These are phyloP conservation scores for Octopus sinensis DNA, from an alignment of 1,140 invertebrate genomes.

Conservation along the genomic window DNA sequence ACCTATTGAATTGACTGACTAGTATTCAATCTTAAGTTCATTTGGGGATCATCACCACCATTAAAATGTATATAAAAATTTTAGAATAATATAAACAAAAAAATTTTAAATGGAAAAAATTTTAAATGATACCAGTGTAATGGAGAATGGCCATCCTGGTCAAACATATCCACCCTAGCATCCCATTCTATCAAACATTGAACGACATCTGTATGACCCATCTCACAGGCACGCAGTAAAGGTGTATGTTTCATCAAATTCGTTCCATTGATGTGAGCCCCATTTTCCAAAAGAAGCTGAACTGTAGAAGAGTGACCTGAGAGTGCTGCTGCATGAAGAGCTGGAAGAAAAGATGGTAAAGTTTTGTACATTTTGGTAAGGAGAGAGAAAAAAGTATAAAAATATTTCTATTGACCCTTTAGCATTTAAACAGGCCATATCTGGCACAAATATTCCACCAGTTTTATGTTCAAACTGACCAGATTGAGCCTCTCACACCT, in stretches of 20 bases:
- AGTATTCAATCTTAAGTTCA: too few species aligned
- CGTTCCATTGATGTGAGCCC: slow-evolving; percentile 48
- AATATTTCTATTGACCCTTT: too few species aligned
- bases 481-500: too few species aligned
- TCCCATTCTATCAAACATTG: slow-evolving; percentile 53
- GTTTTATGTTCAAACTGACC: too few species aligned
- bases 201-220: slow-evolving; percentile 56
- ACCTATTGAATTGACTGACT: too few species aligned
- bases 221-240: slow-evolving; percentile 57
- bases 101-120: background rate
- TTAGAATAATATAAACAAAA: too few species aligned
- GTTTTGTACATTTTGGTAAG: too few species aligned
- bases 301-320: slow-evolving; percentile 55
- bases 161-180: slow-evolving; percentile 49
- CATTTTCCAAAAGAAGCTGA: slow-evolving; percentile 49
- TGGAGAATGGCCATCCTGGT: slow-evolving; percentile 55
- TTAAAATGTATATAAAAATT: too few species aligned
- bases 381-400: too few species aligned
- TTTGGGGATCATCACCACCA: too few species aligned
- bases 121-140: slow-evolving; percentile 53
- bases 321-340: slow-evolving; percentile 55
- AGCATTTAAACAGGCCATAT: too few species aligned
- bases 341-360: slow-evolving; percentile 33
- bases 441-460: too few species aligned
- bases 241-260: slow-evolving; percentile 56